Conservation (phyloP, 2,113 vertebrate species). For the Podarcis muralis region DNA sequence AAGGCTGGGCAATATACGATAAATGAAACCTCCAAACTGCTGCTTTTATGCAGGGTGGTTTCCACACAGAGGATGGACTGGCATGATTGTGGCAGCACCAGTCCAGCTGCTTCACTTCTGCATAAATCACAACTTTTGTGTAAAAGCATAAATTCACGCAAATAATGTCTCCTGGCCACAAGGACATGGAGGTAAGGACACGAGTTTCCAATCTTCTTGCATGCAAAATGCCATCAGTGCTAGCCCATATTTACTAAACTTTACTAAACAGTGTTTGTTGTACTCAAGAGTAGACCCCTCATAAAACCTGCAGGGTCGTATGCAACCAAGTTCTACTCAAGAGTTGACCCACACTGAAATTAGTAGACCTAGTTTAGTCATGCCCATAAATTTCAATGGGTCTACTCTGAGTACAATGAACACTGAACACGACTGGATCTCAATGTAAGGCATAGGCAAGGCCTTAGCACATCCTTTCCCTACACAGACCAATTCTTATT, state of each 20-base stretch:
- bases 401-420: too few species aligned
- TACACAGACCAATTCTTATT: accelerated
- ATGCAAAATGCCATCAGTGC: neutral
- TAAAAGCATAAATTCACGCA: neutral
- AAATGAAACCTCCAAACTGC: neutral
- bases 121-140: neutral
- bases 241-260: neutral
- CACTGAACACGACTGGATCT: too few species aligned
- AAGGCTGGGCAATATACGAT: too few species aligned
- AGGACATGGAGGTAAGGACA: neutral
- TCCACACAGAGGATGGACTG: neutral
- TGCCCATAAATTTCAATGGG: too few species aligned
- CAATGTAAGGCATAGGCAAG: neutral
- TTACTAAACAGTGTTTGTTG: too few species aligned
- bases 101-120: neutral
- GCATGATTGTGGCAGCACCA: neutral
- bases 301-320: neutral
- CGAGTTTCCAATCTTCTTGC: neutral
- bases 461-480: neutral
- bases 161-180: neutral
- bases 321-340: too few species aligned
- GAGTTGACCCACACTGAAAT: too few species aligned
- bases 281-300: neutral
- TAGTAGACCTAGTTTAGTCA: too few species aligned
- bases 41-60: neutral